Percentiles rank a stretch among this genome's conserved stretches.
Evolutionary conservation across 2,113 vertebrate species (phyloP).

Genomic region (Oophaga pumilio): DNA sequence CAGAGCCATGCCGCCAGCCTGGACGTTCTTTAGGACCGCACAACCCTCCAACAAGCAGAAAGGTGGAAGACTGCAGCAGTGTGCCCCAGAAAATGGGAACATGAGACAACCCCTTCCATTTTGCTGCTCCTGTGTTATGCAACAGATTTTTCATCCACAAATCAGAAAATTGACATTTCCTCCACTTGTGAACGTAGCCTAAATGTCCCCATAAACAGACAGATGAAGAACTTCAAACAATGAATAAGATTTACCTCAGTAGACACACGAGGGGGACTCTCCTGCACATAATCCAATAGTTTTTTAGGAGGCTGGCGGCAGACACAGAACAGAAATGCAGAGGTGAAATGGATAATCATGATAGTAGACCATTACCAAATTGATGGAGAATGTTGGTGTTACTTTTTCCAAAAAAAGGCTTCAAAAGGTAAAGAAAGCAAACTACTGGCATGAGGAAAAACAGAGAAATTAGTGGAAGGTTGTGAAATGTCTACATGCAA

Average conservation of each 20-base stretch:
- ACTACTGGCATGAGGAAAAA: conserved; percentile 10
- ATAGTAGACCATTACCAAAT: conserved; percentile 85
- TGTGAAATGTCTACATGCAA: conserved; percentile 46
- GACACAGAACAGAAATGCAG: conserved; percentile 79
- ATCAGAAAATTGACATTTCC: too few relatives aligned
- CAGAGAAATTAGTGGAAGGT: conserved; percentile 17
- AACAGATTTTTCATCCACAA: too few relatives aligned
- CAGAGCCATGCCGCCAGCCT: too few relatives aligned
- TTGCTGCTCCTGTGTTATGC: too few relatives aligned
- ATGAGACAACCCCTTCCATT: too few relatives aligned
- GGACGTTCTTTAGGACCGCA: too few relatives aligned
- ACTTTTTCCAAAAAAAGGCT: conserved; percentile 14
- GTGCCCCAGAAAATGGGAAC: too few relatives aligned
- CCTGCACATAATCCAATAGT: conserved; percentile 98
- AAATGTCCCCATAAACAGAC: background rate
- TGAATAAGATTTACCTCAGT: conserved; percentile 88
- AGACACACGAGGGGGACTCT: conserved; percentile 84
- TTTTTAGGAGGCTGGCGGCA: conserved; percentile 98
- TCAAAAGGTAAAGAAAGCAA: conserved; percentile 19
- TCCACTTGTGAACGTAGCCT: too few relatives aligned
- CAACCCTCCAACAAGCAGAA: too few relatives aligned
- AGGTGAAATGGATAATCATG: conserved; percentile 84
- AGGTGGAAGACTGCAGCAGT: too few relatives aligned
- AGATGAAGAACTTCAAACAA: conserved; percentile 54
- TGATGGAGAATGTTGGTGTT: conserved; percentile 55